Base-by-base conservation (phyloP, 2,797 vertebrate species). In the Lepilemur septentrionalis region DNA sequence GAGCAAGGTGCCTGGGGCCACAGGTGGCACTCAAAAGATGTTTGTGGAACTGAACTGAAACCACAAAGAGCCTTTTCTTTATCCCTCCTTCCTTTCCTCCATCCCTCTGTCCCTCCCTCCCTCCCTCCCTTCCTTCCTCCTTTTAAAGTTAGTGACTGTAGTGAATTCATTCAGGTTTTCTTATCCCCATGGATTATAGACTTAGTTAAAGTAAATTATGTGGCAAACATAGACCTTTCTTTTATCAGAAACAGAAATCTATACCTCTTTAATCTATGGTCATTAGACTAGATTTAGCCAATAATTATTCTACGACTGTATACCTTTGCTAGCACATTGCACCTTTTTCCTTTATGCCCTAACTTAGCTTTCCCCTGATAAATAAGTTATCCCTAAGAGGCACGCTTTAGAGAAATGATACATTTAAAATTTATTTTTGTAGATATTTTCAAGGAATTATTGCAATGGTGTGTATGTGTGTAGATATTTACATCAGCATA, bases 371-470 rank as follows among this genome's bases (percentile, higher is more conserved):
- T 81, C 14, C 15, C 38, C 38, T 67, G 69, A 57, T 78, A 43
- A 93, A 52, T 38, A 92, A 80, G 8, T 55, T 90, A 75, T 89
- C 30, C 50, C 52, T 43, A n/a, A 57, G n/a, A 95, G 50, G 82
- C 20, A 93, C 1, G 78, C 23, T 95, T 95, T 52, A 87, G 65
- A 91, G 48, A 92, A 83, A 80, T 14, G n/a, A 89, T 30, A 89
- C 20, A 84, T 43, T 89, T 92, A 95, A 92, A 90, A 85, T 10
- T 82, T 70, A 23, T 82, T 86, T 95, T 70, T 94, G 14, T 35
- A 92, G 80, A 84, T 25, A 86, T 69, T 38, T 67, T 84, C 55
- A 93, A 83, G 73, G 41, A 94, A 73, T 82, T 86, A 89, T 48
- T 78, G 48, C 50, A 50, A 59, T 7, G 13, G 35, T 76, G 22